Evolutionary conservation across 2,113 vertebrate genomes (phyloP), one percentile per base, ranked within the genome.

Genomic region (Hydropotes inermis): DNA sequence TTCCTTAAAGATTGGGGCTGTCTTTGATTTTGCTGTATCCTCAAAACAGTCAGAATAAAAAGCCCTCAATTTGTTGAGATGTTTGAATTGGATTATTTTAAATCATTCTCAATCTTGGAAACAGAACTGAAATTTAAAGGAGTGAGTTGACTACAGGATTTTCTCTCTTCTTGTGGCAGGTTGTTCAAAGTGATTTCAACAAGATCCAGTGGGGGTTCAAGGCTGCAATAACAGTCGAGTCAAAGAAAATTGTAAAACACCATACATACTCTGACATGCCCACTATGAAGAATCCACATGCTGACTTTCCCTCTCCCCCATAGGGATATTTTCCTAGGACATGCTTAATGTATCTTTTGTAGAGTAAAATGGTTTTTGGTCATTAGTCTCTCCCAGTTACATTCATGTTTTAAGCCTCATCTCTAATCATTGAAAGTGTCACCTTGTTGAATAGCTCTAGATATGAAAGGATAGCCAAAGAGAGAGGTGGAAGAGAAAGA

Each of bases 131-230:
- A 70, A 55, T 52, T 43, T 87, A 84, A 93, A 79, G 28, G 14
- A 2, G 19, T 86, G 58, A n/a, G 1, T 88, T 4, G 39, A 93
- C 60, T 61, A 67, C n/a, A 33, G 36, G 95, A 43, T 1, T 3
- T 97, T 94, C 67, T 14, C 6, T 61, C 84, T 78, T 55, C 4
- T 6, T 33, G 78, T 95, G 81, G 1, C 4, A 97, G 16, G 1
- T 67, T 98, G 96, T 95, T 92, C 28, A 60, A 11, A 81, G 60
- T 91, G 8, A 84, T 95, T 97, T 83, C 23, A 95, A 64, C 1
- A 10, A 61, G 27, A 89, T n/a, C 45, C 16, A 79, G 3, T 36
- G 3, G 16, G 14, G 61, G 6, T 58, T 87, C 25, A 91, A 91
- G 45, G 16, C 1, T 93, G 17, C 39, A 92, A 39, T 19, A 92